Evolutionary conservation across 2,113 vertebrate species (phyloP).

Genomic region (Amblyornis subalaris): DNA sequence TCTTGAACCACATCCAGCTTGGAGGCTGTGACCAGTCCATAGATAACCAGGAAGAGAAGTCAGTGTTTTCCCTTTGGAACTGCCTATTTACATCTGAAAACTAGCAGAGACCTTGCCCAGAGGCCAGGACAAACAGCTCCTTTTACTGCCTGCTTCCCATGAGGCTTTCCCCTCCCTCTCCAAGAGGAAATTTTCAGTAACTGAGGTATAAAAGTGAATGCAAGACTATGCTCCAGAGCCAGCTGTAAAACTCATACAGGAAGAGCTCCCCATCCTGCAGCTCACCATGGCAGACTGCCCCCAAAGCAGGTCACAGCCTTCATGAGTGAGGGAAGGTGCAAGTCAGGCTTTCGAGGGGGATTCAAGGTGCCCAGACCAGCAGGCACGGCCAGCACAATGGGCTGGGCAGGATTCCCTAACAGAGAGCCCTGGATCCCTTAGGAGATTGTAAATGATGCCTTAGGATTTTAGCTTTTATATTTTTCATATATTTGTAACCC

Average conservation of each 20-base stretch:
- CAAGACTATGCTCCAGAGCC: not conserved
- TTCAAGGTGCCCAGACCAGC: not conserved
- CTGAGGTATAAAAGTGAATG: not conserved
- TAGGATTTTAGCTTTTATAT: too few relatives aligned
- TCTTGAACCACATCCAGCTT: constrained; percentile 11
- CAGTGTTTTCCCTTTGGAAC: not conserved
- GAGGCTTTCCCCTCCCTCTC: not conserved
- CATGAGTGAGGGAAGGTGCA: rapidly evolving
- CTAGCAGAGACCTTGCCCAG: not conserved
- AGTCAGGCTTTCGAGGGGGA: not conserved
- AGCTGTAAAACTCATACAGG: not conserved
- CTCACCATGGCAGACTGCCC: not conserved
- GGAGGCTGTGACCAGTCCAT: not conserved
- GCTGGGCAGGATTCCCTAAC: not conserved
- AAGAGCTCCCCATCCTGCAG: not conserved
- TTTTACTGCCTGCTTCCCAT: constrained; percentile 9
- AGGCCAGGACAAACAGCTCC: not conserved
- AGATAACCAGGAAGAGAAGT: constrained; percentile 24
- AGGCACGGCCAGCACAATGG: not conserved
- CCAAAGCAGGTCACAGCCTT: not conserved
- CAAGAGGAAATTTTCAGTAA: constrained; percentile 23
- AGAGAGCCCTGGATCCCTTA: rapidly evolving
- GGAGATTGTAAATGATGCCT: not conserved
- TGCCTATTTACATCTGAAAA: constrained; percentile 45
- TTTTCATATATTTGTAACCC: too few relatives aligned